A percentile compares a stretch with the other conserved stretches of the same genome.
Conservation (phyloP, 2,797 vertebrate genomes). For the Atherinosoma microstoma region DNA sequence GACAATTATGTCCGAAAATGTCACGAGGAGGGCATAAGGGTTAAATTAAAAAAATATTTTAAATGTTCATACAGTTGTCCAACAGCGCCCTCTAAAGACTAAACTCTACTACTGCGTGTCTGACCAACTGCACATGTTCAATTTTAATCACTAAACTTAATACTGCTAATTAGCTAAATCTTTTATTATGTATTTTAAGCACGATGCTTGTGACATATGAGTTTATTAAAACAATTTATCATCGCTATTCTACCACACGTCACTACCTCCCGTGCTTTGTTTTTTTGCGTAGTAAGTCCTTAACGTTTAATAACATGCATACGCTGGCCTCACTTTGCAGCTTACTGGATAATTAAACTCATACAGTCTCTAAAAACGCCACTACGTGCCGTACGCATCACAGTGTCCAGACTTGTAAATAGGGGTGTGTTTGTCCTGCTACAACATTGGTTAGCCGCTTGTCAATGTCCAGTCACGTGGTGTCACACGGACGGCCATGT, state of each 20-base stretch:
- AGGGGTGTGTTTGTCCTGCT: slow-evolving; percentile 69
- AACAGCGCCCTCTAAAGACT: slow-evolving; percentile 42
- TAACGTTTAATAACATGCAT: background rate
- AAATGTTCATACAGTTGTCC: background rate
- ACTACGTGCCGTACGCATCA: slow-evolving; percentile 1
- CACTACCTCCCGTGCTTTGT: background rate
- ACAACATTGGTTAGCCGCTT: slow-evolving; percentile 74
- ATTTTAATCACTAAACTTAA: slow-evolving; percentile 1
- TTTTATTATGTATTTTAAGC: background rate
- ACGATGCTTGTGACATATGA: background rate
- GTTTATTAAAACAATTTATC: background rate
- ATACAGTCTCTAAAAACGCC: background rate
- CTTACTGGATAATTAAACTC: background rate
- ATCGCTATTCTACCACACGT: too few species aligned
- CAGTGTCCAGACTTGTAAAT: slow-evolving; percentile 40
- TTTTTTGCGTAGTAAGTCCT: background rate
- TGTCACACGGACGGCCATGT: slow-evolving; percentile 88
- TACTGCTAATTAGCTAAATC: slow-evolving; percentile 4
- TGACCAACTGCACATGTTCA: slow-evolving; percentile 29
- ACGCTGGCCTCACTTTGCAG: background rate
- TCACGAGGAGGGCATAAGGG: too few species aligned
- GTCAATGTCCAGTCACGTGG: slow-evolving; percentile 80
- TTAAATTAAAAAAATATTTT: too few species aligned
- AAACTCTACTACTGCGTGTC: background rate
- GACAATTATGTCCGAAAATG: too few species aligned